Percentiles rank a stretch among this genome's conserved stretches.
phyloP scores from a whole-genome alignment of 2,113 vertebrate genomes.

The Dromaius novaehollandiae region DNA sequence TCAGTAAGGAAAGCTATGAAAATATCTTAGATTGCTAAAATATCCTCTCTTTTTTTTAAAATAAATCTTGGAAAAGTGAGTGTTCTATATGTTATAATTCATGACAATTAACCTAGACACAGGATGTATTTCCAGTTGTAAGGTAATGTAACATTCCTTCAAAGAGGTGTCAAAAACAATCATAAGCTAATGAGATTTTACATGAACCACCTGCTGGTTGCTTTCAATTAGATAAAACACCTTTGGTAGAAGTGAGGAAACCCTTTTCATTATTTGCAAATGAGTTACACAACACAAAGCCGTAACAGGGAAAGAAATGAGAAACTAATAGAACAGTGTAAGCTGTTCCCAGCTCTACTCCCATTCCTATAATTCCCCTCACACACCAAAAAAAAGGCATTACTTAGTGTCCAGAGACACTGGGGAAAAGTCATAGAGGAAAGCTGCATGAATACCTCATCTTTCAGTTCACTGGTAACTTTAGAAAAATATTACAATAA shows the following conservation, averaged over 20 bases:
- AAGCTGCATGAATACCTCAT: background rate
- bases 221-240: constrained; percentile 59
- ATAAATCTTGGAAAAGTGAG: background rate
- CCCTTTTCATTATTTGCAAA: constrained; percentile 21
- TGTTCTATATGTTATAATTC: background rate
- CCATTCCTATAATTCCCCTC: background rate
- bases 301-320: background rate
- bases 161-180: constrained; percentile 49
- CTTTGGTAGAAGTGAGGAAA: background rate
- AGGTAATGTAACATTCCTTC: constrained; percentile 13
- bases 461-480: background rate
- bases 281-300: background rate
- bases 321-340: background rate
- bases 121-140: background rate
- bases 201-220: constrained; percentile 25
- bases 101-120: constrained; percentile 1
- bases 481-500: background rate
- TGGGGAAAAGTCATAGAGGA: background rate
- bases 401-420: background rate
- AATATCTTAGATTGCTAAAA: background rate
- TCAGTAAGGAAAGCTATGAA: background rate
- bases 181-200: constrained; percentile 47
- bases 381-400: background rate
- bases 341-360: background rate
- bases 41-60: background rate